Conservation (phyloP, 2,888 invertebrate genomes). For the Acleris sparsana region DNA sequence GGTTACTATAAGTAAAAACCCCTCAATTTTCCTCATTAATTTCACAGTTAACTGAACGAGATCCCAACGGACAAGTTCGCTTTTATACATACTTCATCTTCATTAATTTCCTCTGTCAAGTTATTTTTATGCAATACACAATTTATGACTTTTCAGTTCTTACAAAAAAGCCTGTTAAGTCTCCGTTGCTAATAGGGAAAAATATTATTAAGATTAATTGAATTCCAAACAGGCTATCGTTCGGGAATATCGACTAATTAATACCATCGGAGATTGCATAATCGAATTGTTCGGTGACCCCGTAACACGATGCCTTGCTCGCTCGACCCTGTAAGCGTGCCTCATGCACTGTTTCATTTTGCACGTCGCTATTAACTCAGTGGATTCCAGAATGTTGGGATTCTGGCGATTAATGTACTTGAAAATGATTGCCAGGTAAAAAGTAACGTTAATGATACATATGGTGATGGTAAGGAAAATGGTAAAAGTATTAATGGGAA, state of each 20-base stretch:
- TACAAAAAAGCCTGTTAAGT: no score
- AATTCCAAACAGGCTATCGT: not conserved
- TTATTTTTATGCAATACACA: no score
- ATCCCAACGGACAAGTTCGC: no score
- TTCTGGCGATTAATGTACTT: not conserved
- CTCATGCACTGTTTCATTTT: constrained; percentile 25
- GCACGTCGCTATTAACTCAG: constrained; percentile 2
- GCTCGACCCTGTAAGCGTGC: constrained; percentile 25
- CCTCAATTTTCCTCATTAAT: no score
- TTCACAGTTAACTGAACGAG: no score
- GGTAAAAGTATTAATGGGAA: not conserved
- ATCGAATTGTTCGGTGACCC: constrained; percentile 34
- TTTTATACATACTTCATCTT: no score
- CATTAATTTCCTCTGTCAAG: no score
- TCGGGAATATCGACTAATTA: constrained; percentile 3
- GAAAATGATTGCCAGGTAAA: no score
- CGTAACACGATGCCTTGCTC: constrained; percentile 24
- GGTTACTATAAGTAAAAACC: no score
- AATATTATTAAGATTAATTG: not conserved
- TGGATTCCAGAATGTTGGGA: not conserved
- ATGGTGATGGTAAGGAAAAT: not conserved
- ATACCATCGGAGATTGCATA: constrained; percentile 27
- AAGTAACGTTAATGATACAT: not conserved
- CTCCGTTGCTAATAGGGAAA: no score
- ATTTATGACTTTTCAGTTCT: no score